Conservation (phyloP, 2,797 vertebrate species). For the Enteromius mattozi region DNA sequence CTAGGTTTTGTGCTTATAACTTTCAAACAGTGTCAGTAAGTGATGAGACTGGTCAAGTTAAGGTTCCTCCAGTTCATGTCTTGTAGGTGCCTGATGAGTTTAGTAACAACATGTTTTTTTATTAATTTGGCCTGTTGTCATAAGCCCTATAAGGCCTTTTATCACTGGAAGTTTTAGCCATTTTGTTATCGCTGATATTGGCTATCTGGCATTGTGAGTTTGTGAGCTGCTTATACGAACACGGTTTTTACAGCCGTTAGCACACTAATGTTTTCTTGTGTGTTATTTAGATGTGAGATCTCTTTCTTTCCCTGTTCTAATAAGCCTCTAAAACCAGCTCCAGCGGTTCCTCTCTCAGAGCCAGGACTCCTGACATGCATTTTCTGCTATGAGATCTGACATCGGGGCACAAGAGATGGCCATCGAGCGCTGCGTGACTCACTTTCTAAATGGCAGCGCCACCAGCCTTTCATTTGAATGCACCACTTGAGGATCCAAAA, state of each 20-base stretch:
- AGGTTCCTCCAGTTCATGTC: neutral
- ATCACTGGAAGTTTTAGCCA: neutral
- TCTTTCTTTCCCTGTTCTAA: conserved; percentile 23
- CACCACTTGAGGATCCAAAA: conserved; percentile 42
- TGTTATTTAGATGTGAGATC: neutral
- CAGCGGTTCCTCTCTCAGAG: conserved; percentile 42
- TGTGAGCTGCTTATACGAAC: neutral
- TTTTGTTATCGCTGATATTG: neutral
- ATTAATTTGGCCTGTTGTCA: neutral
- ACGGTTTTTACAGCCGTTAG: neutral
- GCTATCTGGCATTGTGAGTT: neutral
- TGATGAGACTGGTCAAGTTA: conserved; percentile 17
- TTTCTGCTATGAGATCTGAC: conserved; percentile 51
- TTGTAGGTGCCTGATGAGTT: neutral
- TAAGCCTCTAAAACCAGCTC: conserved; percentile 6
- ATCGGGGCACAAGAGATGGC: conserved; percentile 47
- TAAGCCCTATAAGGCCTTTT: neutral
- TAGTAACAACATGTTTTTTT: neutral
- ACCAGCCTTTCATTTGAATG: conserved; percentile 42
- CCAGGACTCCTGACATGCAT: conserved; percentile 58
- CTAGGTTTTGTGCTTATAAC: neutral
- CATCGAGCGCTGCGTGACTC: conserved; percentile 22
- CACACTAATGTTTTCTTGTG: neutral
- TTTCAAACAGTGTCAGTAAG: neutral
- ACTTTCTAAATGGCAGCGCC: conserved; percentile 25